These are phyloP conservation scores for Cantharis rustica DNA, from an alignment of 2,888 invertebrate species.

Conservation along the genomic window DNA sequence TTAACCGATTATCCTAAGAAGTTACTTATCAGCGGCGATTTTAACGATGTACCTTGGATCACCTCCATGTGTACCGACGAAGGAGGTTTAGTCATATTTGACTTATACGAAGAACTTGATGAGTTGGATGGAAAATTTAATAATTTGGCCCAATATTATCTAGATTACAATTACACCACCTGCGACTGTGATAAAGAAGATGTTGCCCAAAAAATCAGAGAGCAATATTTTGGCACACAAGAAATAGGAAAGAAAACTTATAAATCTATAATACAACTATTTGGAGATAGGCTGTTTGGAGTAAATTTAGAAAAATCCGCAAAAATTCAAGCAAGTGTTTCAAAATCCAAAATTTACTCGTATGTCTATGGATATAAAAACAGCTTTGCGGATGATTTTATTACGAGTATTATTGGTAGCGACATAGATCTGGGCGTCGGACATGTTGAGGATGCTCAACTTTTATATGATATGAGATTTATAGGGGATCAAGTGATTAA, in stretches of 20 bases:
- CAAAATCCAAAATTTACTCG: neutral
- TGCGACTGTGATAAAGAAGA: neutral
- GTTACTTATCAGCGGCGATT: constrained; percentile 62
- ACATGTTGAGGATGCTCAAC: too few relatives aligned
- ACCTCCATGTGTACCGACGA: constrained; percentile 70
- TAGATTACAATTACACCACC: neutral
- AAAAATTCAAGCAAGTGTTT: neutral
- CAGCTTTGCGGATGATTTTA: neutral
- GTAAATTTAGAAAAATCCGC: neutral
- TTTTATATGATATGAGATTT: neutral
- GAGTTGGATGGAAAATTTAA: neutral
- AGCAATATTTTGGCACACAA: too few relatives aligned
- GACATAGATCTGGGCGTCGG: neutral
- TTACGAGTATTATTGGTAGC: neutral
- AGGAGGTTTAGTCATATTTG: constrained; percentile 60
- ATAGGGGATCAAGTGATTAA: neutral
- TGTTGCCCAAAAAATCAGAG: neutral
- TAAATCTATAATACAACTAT: neutral
- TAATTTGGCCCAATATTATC: neutral
- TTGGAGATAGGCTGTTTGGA: constrained; percentile 5
- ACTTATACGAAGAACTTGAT: neutral
- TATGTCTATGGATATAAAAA: constrained; percentile 5
- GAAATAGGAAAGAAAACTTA: neutral
- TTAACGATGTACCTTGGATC: constrained; percentile 71
- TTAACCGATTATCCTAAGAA: constrained; percentile 67